Conservation (phyloP, 2,113 vertebrate genomes). For the Elachura formosa region DNA sequence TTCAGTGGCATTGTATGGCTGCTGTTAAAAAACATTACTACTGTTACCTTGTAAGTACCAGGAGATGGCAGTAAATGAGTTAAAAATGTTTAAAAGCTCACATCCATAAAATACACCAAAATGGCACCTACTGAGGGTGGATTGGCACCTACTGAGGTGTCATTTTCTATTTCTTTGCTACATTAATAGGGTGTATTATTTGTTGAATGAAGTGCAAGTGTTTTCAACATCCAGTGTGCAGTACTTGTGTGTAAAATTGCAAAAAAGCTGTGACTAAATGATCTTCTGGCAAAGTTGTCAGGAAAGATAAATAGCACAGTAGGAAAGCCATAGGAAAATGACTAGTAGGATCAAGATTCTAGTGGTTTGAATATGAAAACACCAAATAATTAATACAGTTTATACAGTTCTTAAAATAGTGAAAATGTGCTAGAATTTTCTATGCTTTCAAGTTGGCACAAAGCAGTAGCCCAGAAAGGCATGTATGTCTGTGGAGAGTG, state of each 20-base stretch:
- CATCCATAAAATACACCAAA: not conserved
- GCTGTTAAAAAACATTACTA: not conserved
- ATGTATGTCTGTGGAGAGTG: not conserved
- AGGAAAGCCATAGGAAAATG: not conserved
- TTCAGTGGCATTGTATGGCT: not conserved
- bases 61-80: constrained; percentile 70
- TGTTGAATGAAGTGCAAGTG: not conserved
- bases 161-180: not conserved
- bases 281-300: not conserved
- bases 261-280: not conserved
- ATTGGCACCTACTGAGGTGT: not conserved
- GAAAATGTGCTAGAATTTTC: not conserved
- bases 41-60: constrained; percentile 17
- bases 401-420: not conserved
- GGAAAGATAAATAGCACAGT: not conserved
- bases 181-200: not conserved
- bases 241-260: not conserved
- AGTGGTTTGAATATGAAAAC: not conserved
- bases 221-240: not conserved
- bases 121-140: not conserved
- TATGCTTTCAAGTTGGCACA: not conserved
- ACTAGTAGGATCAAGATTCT: not conserved
- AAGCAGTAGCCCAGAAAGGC: not conserved
- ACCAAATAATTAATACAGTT: not conserved
- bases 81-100: not conserved